A percentile compares a stretch with the other conserved stretches of the same genome.
Evolutionary conservation across 1,140 invertebrate genomes (phyloP).

Genomic region (Acromyrmex echinatior): DNA sequence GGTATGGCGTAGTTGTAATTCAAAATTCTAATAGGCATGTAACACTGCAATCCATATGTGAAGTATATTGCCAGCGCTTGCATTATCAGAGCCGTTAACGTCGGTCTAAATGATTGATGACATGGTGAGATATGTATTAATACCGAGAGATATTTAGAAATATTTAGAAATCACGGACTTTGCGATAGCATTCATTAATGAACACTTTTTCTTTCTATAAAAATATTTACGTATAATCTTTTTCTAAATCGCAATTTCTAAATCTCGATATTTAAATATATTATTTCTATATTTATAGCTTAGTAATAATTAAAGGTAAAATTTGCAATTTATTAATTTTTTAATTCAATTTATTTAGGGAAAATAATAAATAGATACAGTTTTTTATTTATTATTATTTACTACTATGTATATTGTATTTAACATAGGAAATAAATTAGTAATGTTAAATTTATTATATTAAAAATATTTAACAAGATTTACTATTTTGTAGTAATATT

Average conservation of each 20-base stretch:
- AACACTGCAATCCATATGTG: constrained; percentile 77
- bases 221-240: not conserved
- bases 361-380: no score
- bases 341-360: no score
- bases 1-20: constrained; percentile 68
- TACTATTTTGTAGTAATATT: no score
- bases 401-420: no score
- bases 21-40: constrained; percentile 75
- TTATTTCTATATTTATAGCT: not conserved
- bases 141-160: not conserved
- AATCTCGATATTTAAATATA: not conserved
- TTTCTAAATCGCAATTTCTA: not conserved
- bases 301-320: no score
- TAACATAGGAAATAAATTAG: no score
- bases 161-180: not conserved
- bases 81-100: constrained; percentile 69
- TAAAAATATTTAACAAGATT: no score
- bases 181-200: not conserved
- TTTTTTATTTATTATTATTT: no score
- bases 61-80: constrained; percentile 76
- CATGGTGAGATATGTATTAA: not conserved
- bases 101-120: constrained; percentile 47
- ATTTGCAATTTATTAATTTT: no score
- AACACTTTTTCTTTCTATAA: not conserved
- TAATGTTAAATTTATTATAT: no score